Evolutionary conservation across 2,797 vertebrate species (phyloP), one percentile per base, ranked within the genome.

Genomic region (Macropus fuliginosus): DNA sequence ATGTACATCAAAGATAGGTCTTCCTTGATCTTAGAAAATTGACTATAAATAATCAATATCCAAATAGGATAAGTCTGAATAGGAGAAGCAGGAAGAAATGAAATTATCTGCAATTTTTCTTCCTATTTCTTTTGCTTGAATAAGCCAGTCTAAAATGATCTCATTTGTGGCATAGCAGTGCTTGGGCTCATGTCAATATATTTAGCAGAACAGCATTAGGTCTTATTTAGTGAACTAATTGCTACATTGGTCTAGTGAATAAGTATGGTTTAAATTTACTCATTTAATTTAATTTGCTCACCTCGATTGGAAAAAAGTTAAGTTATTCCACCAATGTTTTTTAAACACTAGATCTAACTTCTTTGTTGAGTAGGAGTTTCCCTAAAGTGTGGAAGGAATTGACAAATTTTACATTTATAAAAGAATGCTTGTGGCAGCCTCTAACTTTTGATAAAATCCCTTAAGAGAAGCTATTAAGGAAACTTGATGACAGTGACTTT

Each of bases 191-290:
- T 91, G 74, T 95, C 96, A 96, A 27, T 96, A 92, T 91, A 50
- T 74, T 94, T 90, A 29, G 90, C 93, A 96, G 40, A 55, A 92
- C 18, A 89, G 0, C 3, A 87, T 87, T 94, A 91, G 2, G 97
- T 95, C 97, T 95, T 57, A n/a, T 92, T 90, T 95, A 92, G 93
- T 97, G 96, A 95, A 94, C 97, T 95, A 91, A 92, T 98, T 96
- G 62, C 74, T 96, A 0, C 89, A 91, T 92, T 92, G 92, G 94
- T 90, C 5, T 55, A 93, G 46, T n/a, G 94, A 87, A 94, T 94
- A 87, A 92, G 81, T 97, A 40, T 94, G 91, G 97, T 96, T 97
- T 97, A 57, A 95, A 1, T 94, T 96, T 92, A 59, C 8, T 57
- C 91, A 1, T 29, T 55, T 55, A 95, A 92, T 89, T 97, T 95